phyloP scores from a whole-genome alignment of 2,113 vertebrate genomes.

The Carettochelys insculpta region DNA sequence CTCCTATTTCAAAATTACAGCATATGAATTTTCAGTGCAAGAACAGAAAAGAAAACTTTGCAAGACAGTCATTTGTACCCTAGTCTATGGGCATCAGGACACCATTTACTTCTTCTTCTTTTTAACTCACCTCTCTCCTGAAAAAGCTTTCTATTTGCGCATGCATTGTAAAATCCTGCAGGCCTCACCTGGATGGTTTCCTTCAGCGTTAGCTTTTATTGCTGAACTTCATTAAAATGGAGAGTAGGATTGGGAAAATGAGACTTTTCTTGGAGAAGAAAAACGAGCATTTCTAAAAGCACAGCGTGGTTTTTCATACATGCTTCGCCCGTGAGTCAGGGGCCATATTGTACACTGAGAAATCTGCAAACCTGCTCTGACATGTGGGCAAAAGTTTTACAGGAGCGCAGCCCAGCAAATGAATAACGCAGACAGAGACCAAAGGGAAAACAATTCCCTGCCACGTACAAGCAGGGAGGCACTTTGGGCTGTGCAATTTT shows the following conservation, averaged over 20 bases:
- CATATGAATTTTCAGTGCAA: not conserved
- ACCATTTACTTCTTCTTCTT: not conserved
- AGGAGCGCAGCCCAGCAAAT: not conserved
- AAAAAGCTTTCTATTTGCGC: conserved; percentile 14
- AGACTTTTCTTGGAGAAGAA: not conserved
- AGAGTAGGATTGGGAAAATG: not conserved
- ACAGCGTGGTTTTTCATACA: not conserved
- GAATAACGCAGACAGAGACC: conserved; percentile 16
- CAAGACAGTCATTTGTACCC: not conserved
- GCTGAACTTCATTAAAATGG: conserved; percentile 20
- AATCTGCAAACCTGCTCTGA: conserved; percentile 37
- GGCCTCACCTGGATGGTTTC: conserved; percentile 25
- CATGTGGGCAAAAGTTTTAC: conserved; percentile 27
- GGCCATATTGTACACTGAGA: conserved; percentile 35
- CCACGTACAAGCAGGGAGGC: not conserved
- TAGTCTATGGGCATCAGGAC: conserved; percentile 14
- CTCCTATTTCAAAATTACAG: not conserved
- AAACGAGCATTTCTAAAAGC: not conserved
- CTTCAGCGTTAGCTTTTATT: conserved; percentile 35
- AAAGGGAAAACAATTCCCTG: not conserved
- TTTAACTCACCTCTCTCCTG: not conserved
- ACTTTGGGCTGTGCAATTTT: not conserved
- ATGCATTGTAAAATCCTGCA: not conserved
- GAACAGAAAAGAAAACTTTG: not conserved
- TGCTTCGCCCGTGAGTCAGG: conserved; percentile 57